A percentile compares a stretch with the other conserved stretches of the same genome.
Evolutionary conservation across 2,888 invertebrate genomes (phyloP).

Genomic region (Gibbula magus): DNA sequence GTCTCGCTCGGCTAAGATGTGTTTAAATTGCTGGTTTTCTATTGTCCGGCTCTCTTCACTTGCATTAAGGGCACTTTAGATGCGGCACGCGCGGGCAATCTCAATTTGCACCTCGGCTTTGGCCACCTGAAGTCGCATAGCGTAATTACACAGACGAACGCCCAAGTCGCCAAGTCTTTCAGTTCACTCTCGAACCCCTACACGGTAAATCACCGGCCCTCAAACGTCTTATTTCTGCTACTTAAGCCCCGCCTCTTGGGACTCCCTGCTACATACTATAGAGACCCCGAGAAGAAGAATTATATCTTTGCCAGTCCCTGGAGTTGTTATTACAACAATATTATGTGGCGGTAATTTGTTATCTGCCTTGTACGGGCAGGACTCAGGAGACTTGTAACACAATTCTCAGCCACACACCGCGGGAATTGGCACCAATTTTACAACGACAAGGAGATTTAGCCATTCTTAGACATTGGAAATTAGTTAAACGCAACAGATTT

Average conservation of each 20-base stretch:
- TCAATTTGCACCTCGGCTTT: conserved; percentile 10
- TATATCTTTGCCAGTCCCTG: conserved; percentile 16
- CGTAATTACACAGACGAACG: conserved; percentile 15
- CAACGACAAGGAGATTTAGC: conserved; percentile 8
- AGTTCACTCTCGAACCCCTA: background rate
- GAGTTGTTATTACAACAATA: conserved; percentile 42
- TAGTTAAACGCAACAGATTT: conserved; percentile 27
- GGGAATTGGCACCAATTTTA: conserved; percentile 28
- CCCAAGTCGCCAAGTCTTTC: background rate
- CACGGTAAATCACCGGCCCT: conserved; percentile 25
- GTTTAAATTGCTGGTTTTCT: conserved; percentile 21
- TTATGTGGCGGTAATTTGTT: conserved; percentile 42
- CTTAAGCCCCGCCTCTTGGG: conserved; percentile 29
- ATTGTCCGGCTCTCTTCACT: background rate
- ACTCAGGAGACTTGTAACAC: conserved; percentile 37
- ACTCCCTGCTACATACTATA: conserved; percentile 12
- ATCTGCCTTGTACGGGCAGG: conserved; percentile 26
- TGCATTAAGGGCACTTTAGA: conserved; percentile 14
- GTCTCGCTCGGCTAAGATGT: conserved; percentile 8
- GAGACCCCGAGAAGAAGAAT: conserved; percentile 21
- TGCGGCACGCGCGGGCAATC: conserved; percentile 13
- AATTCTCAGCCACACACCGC: conserved; percentile 28
- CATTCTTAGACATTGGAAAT: conserved; percentile 21
- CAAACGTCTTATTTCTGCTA: conserved; percentile 32
- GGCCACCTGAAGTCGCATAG: conserved; percentile 11